Conservation (phyloP, 1,140 invertebrate species). For the Pogonomyrmex barbatus region DNA sequence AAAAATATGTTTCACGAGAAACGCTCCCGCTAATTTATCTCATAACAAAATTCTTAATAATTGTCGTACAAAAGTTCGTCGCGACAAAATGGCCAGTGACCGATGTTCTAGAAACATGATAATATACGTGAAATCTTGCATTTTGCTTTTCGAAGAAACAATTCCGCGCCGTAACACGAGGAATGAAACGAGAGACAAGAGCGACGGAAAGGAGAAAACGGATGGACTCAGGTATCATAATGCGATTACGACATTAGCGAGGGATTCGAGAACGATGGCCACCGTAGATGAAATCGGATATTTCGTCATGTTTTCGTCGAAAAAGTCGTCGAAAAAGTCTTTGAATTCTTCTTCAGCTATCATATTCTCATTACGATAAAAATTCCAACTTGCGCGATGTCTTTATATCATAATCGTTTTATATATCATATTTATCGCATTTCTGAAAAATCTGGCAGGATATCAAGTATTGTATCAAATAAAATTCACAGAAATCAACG, state of each 20-base stretch:
- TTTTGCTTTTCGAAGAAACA: slow-evolving; percentile 54
- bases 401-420: not conserved
- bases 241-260: slow-evolving; percentile 75
- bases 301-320: slow-evolving; percentile 25
- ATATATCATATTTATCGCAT: not conserved
- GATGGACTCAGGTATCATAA: slow-evolving; percentile 58
- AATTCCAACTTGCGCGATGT: not conserved
- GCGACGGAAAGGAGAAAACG: not conserved
- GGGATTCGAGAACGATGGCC: slow-evolving; percentile 77
- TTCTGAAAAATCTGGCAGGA: not conserved
- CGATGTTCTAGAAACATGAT: slow-evolving; percentile 8
- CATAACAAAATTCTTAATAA: slow-evolving; percentile 2
- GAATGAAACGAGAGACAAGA: slow-evolving; percentile 55
- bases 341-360: not conserved
- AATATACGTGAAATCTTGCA: slow-evolving; percentile 31
- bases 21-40: not conserved
- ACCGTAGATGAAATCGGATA: slow-evolving; percentile 80
- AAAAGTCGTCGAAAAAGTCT: slow-evolving; percentile 40
- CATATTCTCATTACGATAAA: slow-evolving; percentile 8
- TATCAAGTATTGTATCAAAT: not conserved
- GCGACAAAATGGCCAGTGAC: not conserved
- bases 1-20: not conserved
- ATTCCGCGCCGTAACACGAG: slow-evolving; percentile 58
- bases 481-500: not conserved
- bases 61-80: not conserved